A percentile compares a stretch with the other conserved stretches of the same genome.
These are phyloP conservation scores for Spinibarbus caldwelli DNA, from an alignment of 2,797 vertebrate species.

Conservation along the genomic window DNA sequence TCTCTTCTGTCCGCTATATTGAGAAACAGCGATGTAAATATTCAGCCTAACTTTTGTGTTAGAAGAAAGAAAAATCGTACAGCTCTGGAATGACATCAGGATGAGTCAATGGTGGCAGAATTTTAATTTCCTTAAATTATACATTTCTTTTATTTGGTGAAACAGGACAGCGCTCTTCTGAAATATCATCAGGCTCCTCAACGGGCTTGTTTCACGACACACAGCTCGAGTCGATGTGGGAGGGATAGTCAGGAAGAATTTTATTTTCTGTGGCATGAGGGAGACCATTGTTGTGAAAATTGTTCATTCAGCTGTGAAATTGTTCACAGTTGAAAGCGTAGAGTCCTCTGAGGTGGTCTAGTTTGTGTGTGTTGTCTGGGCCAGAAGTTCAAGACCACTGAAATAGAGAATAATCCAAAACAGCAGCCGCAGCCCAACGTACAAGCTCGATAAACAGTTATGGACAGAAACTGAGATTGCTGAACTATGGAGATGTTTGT, in stretches of 20 bases:
- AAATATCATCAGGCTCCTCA: not conserved
- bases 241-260: conserved; percentile 22
- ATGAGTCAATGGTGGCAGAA: not conserved
- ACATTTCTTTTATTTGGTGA: not conserved
- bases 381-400: conserved; percentile 15
- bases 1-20: too few relatives aligned
- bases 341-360: conserved; percentile 8
- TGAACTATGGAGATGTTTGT: conserved; percentile 12
- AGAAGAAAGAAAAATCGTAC: not conserved
- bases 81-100: not conserved
- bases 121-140: not conserved
- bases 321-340: conserved; percentile 26
- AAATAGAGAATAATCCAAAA: conserved; percentile 22
- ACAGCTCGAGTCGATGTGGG: not conserved
- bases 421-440: not conserved
- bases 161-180: not conserved
- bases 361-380: conserved; percentile 24
- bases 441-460: conserved; percentile 4
- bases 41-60: not conserved
- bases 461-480: not conserved
- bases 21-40: not conserved
- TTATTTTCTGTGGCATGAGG: conserved; percentile 18
- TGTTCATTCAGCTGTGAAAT: conserved; percentile 33
- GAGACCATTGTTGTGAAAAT: conserved; percentile 39
- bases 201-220: conserved; percentile 1